Percentiles rank a stretch among this genome's conserved stretches.
Evolutionary conservation across 2,113 vertebrate species (phyloP).

Genomic region (Sceloporus undulatus): DNA sequence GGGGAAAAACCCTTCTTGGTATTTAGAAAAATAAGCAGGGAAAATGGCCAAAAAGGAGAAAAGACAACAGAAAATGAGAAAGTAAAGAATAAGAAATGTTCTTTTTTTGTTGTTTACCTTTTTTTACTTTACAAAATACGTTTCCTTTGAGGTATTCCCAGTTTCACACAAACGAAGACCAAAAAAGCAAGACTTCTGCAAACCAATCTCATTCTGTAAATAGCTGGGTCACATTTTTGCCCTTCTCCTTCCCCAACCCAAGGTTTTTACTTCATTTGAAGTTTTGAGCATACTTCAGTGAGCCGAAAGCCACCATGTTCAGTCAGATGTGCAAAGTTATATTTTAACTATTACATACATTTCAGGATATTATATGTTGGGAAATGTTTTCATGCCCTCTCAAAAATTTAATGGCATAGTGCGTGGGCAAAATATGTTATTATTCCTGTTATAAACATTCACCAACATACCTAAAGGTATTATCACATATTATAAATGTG

Average conservation of each 20-base stretch:
- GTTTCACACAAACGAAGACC: background rate
- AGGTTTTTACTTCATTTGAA: constrained; percentile 41
- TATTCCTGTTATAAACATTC: background rate
- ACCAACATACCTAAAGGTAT: background rate
- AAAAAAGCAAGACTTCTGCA: background rate
- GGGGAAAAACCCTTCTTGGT: no score
- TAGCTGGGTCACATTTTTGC: constrained; percentile 37
- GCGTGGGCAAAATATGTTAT: constrained; percentile 15
- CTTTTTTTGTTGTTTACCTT: background rate
- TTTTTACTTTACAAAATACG: background rate
- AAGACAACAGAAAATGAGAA: no score
- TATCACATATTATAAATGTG: background rate
- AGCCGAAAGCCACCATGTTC: constrained; percentile 32
- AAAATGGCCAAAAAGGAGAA: no score
- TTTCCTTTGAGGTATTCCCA: constrained; percentile 19
- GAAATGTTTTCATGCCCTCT: constrained; percentile 57
- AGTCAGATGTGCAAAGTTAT: constrained; percentile 51
- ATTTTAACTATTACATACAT: constrained; percentile 32
- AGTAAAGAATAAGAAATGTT: no score
- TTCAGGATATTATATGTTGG: constrained; percentile 17
- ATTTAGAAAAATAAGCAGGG: no score
- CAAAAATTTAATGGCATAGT: constrained; percentile 23
- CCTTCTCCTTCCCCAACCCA: background rate
- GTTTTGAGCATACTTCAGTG: constrained; percentile 42
- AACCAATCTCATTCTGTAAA: constrained; percentile 13